phyloP scores from a whole-genome alignment of 1,140 invertebrate species.

The Metopolophium dirhodum region DNA sequence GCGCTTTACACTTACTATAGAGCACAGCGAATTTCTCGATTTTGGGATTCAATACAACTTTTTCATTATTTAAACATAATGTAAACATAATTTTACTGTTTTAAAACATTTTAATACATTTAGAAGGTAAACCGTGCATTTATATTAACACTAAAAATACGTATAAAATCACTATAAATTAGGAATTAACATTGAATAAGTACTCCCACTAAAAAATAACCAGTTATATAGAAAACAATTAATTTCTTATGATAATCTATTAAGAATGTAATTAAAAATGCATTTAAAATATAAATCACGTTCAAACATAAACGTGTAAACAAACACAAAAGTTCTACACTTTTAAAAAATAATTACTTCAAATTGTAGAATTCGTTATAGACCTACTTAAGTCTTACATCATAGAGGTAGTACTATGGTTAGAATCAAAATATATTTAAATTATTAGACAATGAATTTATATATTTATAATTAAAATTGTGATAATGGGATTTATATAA shows the following conservation, averaged over 20 bases:
- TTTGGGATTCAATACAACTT: not conserved
- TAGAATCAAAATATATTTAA: too few relatives aligned
- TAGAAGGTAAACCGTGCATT: not conserved
- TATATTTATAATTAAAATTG: too few relatives aligned
- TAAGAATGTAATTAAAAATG: not conserved
- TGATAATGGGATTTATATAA: too few relatives aligned
- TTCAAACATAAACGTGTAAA: not conserved
- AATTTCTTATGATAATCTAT: not conserved
- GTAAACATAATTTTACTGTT: too few relatives aligned
- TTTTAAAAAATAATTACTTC: not conserved
- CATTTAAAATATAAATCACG: not conserved
- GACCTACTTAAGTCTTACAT: too few relatives aligned
- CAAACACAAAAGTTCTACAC: not conserved
- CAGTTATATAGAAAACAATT: not conserved
- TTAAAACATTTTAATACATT: not conserved
- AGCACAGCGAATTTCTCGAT: not conserved
- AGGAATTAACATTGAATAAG: not conserved
- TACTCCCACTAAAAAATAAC: not conserved
- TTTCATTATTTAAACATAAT: not conserved
- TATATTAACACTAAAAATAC: too few relatives aligned
- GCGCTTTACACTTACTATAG: not conserved
- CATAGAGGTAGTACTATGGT: too few relatives aligned
- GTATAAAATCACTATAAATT: not conserved
- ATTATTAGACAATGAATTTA: too few relatives aligned
- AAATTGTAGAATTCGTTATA: not conserved